Conservation (phyloP, 1,140 invertebrate species). For the Drosophila pseudoobscura region DNA sequence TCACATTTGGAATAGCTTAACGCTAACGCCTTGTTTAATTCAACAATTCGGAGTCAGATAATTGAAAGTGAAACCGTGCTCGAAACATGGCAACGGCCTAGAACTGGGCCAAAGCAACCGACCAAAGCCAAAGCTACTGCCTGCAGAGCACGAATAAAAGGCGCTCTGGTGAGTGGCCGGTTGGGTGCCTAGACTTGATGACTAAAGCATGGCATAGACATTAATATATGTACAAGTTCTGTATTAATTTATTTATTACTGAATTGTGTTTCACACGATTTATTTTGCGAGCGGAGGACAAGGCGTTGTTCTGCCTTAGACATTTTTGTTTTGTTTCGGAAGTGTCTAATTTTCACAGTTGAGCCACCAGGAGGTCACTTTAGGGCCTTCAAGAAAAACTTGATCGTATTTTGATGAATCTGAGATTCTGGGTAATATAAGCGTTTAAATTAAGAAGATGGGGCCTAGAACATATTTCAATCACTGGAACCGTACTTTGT, state of each 20-base stretch:
- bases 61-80: slow-evolving; percentile 57
- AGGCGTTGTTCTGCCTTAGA: slow-evolving; percentile 3
- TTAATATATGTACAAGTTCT: slow-evolving; percentile 35
- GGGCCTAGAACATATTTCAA: neutral
- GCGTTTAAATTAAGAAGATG: neutral
- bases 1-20: slow-evolving; percentile 18
- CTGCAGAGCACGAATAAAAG: slow-evolving; percentile 30
- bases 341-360: slow-evolving; percentile 50
- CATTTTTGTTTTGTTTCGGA: slow-evolving; percentile 31
- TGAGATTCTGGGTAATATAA: neutral
- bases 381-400: slow-evolving; percentile 32
- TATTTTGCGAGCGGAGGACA: slow-evolving; percentile 22
- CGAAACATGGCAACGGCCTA: slow-evolving; percentile 43
- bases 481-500: neutral
- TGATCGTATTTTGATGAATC: neutral
- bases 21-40: slow-evolving; percentile 29
- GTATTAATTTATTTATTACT: slow-evolving; percentile 49
- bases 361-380: slow-evolving; percentile 35
- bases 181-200: slow-evolving; percentile 16
- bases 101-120: slow-evolving; percentile 61
- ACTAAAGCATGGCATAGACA: slow-evolving; percentile 27
- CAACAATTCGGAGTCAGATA: slow-evolving; percentile 28
- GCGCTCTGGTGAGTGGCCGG: slow-evolving; percentile 30
- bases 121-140: slow-evolving; percentile 28
- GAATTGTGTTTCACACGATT: slow-evolving; percentile 49